Conservation (phyloP, 1,140 invertebrate species). For the Leptinotarsa texana region DNA sequence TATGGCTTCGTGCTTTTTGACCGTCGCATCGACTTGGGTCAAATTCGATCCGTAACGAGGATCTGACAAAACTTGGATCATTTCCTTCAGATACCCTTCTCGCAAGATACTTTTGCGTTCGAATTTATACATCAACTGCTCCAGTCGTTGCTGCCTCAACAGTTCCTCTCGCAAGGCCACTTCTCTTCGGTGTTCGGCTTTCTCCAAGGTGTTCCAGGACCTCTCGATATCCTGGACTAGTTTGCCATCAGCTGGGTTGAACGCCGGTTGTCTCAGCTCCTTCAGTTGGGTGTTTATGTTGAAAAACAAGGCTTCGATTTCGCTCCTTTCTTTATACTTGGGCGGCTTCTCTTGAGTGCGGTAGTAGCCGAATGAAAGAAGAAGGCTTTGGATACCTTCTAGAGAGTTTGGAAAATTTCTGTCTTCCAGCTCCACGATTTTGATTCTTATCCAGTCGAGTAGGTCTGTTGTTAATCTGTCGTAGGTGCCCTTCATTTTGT, state of each 20-base stretch:
- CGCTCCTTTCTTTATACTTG: slow-evolving; percentile 96
- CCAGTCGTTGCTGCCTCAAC: slow-evolving; percentile 88
- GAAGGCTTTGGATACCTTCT: slow-evolving; percentile 90
- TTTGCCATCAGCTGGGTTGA: slow-evolving; percentile 88
- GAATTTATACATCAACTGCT: slow-evolving; percentile 95
- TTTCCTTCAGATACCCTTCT: slow-evolving; percentile 95
- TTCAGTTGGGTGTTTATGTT: slow-evolving; percentile 96
- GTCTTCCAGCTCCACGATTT: slow-evolving; percentile 83
- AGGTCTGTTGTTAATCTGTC: slow-evolving; percentile 82
- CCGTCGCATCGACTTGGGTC: slow-evolving; percentile 92
- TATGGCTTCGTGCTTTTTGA: slow-evolving; percentile 98
- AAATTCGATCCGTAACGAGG: slow-evolving; percentile 89
- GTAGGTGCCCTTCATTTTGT: slow-evolving; percentile 88
- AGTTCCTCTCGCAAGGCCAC: slow-evolving; percentile 90
- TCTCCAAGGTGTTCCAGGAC: slow-evolving; percentile 90
- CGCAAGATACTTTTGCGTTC: slow-evolving; percentile 90
- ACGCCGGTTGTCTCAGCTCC: slow-evolving; percentile 87
- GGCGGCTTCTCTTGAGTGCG: slow-evolving; percentile 96
- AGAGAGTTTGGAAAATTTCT: slow-evolving; percentile 93
- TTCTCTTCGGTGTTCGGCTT: slow-evolving; percentile 92
- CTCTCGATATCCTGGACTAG: slow-evolving; percentile 90
- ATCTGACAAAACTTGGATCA: slow-evolving; percentile 94
- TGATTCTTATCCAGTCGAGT: slow-evolving; percentile 91
- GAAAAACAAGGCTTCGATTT: slow-evolving; percentile 96
- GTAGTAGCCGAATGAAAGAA: slow-evolving; percentile 92